Conservation (phyloP, 2,888 invertebrate genomes). For the Pheosia gnoma region DNA sequence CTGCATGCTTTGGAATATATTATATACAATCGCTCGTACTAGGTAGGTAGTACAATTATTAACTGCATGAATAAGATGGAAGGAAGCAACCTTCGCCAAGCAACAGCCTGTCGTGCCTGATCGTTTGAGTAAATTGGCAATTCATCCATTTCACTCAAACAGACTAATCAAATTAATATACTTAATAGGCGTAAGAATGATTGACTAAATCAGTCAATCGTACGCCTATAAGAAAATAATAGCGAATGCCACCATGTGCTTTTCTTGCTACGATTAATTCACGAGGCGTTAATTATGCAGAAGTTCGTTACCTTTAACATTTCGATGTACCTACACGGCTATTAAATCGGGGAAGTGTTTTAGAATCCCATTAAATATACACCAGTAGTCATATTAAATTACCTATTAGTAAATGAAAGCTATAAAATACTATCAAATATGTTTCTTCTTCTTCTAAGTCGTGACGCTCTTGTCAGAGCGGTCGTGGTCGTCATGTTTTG, state of each 20-base stretch:
- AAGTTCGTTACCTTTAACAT: background rate
- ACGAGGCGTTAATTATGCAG: constrained; percentile 17
- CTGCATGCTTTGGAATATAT: no score
- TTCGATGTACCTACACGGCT: background rate
- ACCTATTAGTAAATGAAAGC: background rate
- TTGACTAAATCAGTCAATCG: constrained; percentile 6
- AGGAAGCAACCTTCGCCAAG: background rate
- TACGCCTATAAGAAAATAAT: constrained; percentile 32
- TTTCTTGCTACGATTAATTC: constrained; percentile 33
- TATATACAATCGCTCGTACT: no score
- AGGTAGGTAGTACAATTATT: background rate
- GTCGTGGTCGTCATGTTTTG: no score
- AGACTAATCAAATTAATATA: constrained; percentile 13
- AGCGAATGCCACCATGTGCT: constrained; percentile 19
- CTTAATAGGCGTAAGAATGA: background rate
- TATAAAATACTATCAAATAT: background rate
- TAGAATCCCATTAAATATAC: constrained; percentile 1
- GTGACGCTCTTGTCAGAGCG: no score
- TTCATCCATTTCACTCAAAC: constrained; percentile 5
- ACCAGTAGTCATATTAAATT: background rate
- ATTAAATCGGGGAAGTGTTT: background rate
- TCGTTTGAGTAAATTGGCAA: background rate
- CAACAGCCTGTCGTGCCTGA: background rate
- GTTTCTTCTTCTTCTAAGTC: no score
- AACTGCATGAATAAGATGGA: background rate